Evolutionary conservation across 2,797 vertebrate species (phyloP), one percentile per base, ranked within the genome.

Genomic region (Esox lucius): DNA sequence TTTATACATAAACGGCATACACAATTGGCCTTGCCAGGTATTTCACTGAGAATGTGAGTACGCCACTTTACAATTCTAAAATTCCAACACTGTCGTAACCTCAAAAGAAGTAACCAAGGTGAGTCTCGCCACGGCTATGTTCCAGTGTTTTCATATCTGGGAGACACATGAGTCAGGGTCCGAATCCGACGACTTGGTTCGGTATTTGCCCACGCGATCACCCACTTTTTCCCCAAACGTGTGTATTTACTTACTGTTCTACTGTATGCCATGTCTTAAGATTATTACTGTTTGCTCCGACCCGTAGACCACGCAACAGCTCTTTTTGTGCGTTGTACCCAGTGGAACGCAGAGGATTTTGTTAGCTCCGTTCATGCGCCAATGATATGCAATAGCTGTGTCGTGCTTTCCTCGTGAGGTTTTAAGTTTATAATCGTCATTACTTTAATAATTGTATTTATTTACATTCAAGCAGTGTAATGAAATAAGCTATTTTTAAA

Each of bases 181-280:
- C 70, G 31, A 71, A 71, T 56, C 70, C 51, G 56, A 11, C 28
- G 70, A 59, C 49, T 49, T 35, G 28, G 24, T 56, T 71, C 31
- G 15, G 70, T 22, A 19, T 71, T 17, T 53, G 26, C 6, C 15
- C 69, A 51, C 26, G 31, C n/a, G 31, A n/a, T 13, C n/a, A 3
- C 26, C 8, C 24, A 64, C 69, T n/a, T n/a, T 28, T 33, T 24
- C 26, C 53, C 26, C 5, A 7, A 33, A 28, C 13, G 26, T 31
- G 24, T 49, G 46, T 28, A 2, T 51, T 49, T 12, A 15, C 15
- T 33, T 71, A 28, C 12, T 28, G 33, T 26, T 39, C 24, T 71
- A 70, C 17, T n/a, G 48, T 53, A 28, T 53, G 17, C 49, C 26
- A 71, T 71, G 28, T 71, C 12, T 62, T 61, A 11, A 17, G 46